These are phyloP conservation scores for Alviniconcha strummeri DNA, from an alignment of 2,888 invertebrate species.

Conservation along the genomic window DNA sequence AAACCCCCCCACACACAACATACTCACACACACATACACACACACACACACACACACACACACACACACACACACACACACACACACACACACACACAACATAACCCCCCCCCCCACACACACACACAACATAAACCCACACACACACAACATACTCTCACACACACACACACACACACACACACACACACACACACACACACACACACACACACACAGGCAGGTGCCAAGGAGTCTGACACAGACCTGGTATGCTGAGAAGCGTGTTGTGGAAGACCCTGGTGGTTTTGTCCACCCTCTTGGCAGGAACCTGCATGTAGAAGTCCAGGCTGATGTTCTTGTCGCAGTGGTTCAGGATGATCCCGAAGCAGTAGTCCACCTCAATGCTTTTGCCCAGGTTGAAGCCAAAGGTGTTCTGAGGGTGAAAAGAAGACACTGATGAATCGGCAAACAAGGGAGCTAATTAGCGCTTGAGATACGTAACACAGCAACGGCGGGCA, in stretches of 20 bases:
- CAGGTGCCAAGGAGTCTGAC: neutral
- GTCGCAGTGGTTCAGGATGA: constrained; percentile 56
- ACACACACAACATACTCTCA: no score
- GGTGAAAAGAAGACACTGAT: neutral
- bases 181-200: constrained; percentile 1
- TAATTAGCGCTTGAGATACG: neutral
- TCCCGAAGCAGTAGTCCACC: constrained; percentile 55
- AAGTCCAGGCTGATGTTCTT: constrained; percentile 55
- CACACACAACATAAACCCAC: no score
- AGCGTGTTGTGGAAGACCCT: constrained; percentile 38
- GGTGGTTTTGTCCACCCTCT: constrained; percentile 31
- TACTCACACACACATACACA: no score
- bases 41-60: constrained; percentile 3
- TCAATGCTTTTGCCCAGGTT: constrained; percentile 27
- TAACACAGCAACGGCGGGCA: no score
- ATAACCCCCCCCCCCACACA: no score
- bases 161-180: constrained; percentile 10
- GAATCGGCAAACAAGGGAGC: neutral
- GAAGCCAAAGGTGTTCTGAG: constrained; percentile 2
- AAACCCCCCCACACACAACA: no score
- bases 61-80: no score
- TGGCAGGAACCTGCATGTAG: constrained; percentile 46
- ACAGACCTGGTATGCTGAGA: constrained; percentile 36
- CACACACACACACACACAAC: no score
- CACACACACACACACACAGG: constrained; percentile 14